Conservation (phyloP, 2,797 vertebrate species). For the Lepilemur ruficaudatus region DNA sequence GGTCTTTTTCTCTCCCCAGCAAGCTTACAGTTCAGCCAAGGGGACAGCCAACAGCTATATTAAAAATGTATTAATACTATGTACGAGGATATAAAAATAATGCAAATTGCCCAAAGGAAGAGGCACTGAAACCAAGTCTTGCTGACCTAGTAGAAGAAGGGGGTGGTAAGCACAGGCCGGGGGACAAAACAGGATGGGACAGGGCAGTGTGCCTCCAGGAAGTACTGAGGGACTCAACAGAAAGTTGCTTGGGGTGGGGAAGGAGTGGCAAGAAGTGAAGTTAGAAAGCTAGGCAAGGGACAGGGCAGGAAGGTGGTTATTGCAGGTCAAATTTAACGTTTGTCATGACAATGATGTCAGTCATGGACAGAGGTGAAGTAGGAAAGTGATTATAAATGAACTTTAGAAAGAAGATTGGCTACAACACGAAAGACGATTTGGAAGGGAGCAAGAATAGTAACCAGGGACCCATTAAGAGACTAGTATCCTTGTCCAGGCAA, state of each 20-base stretch:
- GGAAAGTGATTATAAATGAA: background rate
- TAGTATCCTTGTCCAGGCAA: background rate
- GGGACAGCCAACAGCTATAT: background rate
- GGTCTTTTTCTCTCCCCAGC: background rate
- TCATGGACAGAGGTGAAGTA: background rate
- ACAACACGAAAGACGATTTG: background rate
- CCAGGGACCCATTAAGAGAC: background rate
- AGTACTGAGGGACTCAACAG: too few species aligned
- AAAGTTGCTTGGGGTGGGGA: background rate
- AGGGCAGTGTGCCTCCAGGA: background rate
- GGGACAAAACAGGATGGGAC: fast-evolving
- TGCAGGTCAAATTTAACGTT: background rate
- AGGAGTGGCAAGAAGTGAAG: background rate
- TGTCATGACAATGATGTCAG: background rate
- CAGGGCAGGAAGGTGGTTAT: background rate
- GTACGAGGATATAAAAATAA: background rate
- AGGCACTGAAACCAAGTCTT: background rate
- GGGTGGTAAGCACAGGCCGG: background rate
- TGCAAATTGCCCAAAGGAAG: background rate
- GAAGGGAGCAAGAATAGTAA: background rate
- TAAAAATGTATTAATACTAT: background rate
- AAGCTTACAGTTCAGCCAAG: background rate
- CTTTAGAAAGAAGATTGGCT: background rate
- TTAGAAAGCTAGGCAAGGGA: background rate
- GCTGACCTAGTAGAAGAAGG: background rate